These are phyloP conservation scores for Sardina pilchardus DNA, from an alignment of 2,113 vertebrate genomes.

Conservation along the genomic window DNA sequence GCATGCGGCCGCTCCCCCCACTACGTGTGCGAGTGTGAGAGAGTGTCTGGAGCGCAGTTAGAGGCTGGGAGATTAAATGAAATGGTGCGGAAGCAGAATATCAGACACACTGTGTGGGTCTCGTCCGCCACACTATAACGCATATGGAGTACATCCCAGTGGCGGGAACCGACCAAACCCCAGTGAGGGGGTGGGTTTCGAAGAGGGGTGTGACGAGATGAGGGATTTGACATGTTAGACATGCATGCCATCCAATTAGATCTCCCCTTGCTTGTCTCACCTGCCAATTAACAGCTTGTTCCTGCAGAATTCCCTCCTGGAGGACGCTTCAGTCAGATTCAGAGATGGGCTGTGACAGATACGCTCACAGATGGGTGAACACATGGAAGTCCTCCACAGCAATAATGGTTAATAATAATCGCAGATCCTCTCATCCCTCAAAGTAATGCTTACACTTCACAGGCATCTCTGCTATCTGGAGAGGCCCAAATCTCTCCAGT, in stretches of 20 bases:
- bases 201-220: background rate
- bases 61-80: background rate
- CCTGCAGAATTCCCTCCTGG: background rate
- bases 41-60: background rate
- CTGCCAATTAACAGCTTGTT: background rate
- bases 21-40: background rate
- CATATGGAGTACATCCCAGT: background rate
- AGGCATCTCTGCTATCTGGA: background rate
- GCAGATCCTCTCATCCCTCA: background rate
- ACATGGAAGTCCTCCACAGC: background rate
- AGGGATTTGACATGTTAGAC: background rate
- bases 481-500: background rate
- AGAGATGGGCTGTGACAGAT: background rate
- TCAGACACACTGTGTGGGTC: background rate
- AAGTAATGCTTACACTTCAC: background rate
- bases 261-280: background rate
- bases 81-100: background rate
- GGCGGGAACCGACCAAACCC: background rate
- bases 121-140: background rate
- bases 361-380: background rate
- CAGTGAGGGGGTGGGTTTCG: background rate
- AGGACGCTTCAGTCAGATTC: background rate
- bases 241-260: background rate
- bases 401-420: background rate
- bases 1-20: background rate